Evolutionary conservation across 2,113 vertebrate genomes (phyloP), one percentile per base, ranked within the genome.

Genomic region (Myocastor coypus): DNA sequence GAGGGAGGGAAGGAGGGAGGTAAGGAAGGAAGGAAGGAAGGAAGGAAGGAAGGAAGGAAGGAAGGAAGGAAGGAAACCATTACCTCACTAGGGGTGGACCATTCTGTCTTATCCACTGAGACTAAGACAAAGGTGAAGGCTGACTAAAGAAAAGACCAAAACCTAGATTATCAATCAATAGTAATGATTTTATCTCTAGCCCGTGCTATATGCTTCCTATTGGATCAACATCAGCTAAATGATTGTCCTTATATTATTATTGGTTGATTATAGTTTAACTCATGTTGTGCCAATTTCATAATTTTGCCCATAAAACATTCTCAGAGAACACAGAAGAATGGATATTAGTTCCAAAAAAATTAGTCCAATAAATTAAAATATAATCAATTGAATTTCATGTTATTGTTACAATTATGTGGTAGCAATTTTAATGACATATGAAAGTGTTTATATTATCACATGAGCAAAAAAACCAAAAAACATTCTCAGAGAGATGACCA

Each of bases 371-470:
- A 63, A 78, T 94, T 85, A 93, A 75, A 93, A 4, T 24, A 61
- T 66, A 61, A 55, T 50, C 26, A 87, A 17, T 77, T n/a, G 40
- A 77, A 82, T 73, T 92, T 64, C 87, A 26, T 68, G 20, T 82
- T 83, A 75, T 40, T 50, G 40, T 34, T 96, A 90, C 46, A 94
- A 75, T 93, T 87, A 89, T 68, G 24, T 83, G 61, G n/a, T 85
- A 82, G 77, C 94, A 92, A 75, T 63, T 77, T 95, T 78, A 94
- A 81, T 92, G 55, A 83, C 61, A 75, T 83, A 83, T 93, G 55
- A 89, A 93, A 92, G 77, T 84, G 28, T 84, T 93, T 88, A 83
- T 87, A 52, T 92, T 93, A 37, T 55, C 52, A 86, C 88, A 22
- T 88, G 22, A 85, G 88, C 88, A 42, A 63, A 89, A 91, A 40